A percentile compares a stretch with the other conserved stretches of the same genome.
These are phyloP conservation scores for Lithosia quadra DNA, from an alignment of 2,888 invertebrate species.

Conservation along the genomic window DNA sequence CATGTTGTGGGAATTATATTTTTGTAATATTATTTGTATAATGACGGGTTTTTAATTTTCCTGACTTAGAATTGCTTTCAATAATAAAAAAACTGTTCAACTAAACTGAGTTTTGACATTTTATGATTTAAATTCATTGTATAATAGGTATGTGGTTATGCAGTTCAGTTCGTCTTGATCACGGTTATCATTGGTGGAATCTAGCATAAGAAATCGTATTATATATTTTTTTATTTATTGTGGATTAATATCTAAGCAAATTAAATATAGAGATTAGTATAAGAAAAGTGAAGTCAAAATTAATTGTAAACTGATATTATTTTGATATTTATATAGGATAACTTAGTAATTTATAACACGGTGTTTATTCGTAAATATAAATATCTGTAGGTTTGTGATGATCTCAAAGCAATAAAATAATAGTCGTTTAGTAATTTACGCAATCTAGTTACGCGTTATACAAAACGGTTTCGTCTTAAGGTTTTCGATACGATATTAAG, in stretches of 20 bases:
- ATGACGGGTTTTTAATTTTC: neutral
- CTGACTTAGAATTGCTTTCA: neutral
- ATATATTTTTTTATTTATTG: conserved; percentile 8
- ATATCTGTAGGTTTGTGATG: conserved; percentile 41
- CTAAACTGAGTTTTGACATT: neutral
- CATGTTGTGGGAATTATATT: neutral
- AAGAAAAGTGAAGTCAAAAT: neutral
- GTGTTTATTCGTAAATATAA: conserved; percentile 6
- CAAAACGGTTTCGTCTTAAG: conserved; percentile 2
- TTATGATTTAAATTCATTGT: no score
- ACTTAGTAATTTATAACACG: neutral
- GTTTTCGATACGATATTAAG: conserved; percentile 19
- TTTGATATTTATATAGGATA: neutral
- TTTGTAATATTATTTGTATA: neutral
- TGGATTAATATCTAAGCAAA: neutral
- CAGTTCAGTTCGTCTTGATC: neutral
- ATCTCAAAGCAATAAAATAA: conserved; percentile 52
- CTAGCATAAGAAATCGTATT: neutral
- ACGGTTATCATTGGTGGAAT: neutral
- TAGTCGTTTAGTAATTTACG: conserved; percentile 23
- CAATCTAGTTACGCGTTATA: neutral
- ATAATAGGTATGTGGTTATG: neutral
- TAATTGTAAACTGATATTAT: conserved; percentile 4
- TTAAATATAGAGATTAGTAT: neutral
- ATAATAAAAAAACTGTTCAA: neutral